A percentile compares a stretch with the other conserved stretches of the same genome.
Conservation (phyloP, 2,888 invertebrate genomes). For the Calliopum simillimum region DNA sequence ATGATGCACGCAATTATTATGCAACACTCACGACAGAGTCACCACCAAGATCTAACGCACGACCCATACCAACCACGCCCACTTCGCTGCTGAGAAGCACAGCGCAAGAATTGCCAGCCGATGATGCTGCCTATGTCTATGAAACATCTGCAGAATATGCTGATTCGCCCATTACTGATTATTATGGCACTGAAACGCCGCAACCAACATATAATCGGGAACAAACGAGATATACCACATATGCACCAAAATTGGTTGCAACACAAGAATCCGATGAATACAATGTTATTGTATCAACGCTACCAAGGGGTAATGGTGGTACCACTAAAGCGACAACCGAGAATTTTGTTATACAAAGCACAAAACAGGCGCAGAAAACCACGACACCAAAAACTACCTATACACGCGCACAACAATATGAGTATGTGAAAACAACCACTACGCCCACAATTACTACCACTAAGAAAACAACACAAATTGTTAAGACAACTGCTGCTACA, state of each 20-base stretch:
- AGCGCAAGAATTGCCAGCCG: constrained; percentile 10
- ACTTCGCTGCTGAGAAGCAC: not conserved
- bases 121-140: constrained; percentile 49
- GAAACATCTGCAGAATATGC: constrained; percentile 50
- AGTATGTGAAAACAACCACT: constrained; percentile 56
- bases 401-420: constrained; percentile 68
- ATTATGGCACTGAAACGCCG: constrained; percentile 46
- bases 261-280: constrained; percentile 52
- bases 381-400: constrained; percentile 68
- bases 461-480: constrained; percentile 44
- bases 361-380: constrained; percentile 54
- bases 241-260: constrained; percentile 44
- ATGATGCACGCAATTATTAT: constrained; percentile 54
- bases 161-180: constrained; percentile 49
- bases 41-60: not conserved
- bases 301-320: constrained; percentile 29
- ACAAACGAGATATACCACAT: constrained; percentile 40
- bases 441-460: constrained; percentile 70
- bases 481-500: constrained; percentile 37
- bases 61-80: constrained; percentile 1
- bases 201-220: constrained; percentile 29
- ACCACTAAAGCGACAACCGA: constrained; percentile 37
- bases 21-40: constrained; percentile 50
- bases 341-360: constrained; percentile 37
- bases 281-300: constrained; percentile 49